Evolutionary conservation across 2,113 vertebrate genomes (phyloP), one percentile per base, ranked within the genome.

Genomic region (Sialia sialis): DNA sequence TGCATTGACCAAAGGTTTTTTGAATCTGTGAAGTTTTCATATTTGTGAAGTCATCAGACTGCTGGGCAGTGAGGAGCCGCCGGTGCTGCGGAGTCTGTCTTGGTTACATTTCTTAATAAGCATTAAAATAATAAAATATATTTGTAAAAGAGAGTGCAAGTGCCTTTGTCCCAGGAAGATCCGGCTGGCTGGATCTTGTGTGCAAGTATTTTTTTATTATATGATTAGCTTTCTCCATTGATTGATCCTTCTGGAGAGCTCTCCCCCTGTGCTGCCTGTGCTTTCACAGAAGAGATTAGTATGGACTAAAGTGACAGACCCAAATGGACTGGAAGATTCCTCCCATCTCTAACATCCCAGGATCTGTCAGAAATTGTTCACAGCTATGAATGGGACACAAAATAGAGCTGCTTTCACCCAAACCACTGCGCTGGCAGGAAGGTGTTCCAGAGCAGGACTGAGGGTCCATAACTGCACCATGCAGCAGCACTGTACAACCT

Each of bases 81-180:
- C 90, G 93, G 90, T 97, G 95, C 95, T 97, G 95, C 93, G 81
- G 95, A 86, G 79, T 96, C 93, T 96, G 95, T 95, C 96, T 96
- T 95, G 94, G 93, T 97, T 96, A 96, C 90, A 80, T 95, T 97
- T 97, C 94, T 96, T 95, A 97, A 95, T 94, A 93, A 96, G 90
- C 92, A 95, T 95, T 96, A 94, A 96, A 93, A 95, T 96, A 97
- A 96, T 95, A 97, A 97, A 95, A 93, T 97, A 96, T 96, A 88
- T 97, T 96, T 97, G 72, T 96, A 97, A 90, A 95, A 96, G 70
- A 67, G 36, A 74, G 93, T 11, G 67, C 81, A 79, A 80, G 92
- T 85, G 64, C 60, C 85, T 97, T 80, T 95, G 82, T 95, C 36
- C 68, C 39, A 56, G 91, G 67, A 79, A 87, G 74, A 66, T 76